Percentiles rank a stretch among this genome's conserved stretches.
phyloP scores from a whole-genome alignment of 2,797 vertebrate species.

The Selene dorsalis region DNA sequence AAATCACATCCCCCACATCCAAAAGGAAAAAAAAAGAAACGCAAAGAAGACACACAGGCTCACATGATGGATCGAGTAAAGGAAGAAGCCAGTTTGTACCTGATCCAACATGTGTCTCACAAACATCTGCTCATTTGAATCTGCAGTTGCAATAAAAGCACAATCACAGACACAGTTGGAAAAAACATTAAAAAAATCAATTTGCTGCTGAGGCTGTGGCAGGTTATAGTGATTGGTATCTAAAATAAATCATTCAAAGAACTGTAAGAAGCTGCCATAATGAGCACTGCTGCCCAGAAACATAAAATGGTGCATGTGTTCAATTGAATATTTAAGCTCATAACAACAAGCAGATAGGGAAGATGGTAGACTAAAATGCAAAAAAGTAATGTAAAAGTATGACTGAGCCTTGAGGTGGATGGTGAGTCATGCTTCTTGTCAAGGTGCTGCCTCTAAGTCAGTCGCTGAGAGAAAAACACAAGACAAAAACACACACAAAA shows the following conservation, averaged over 20 bases:
- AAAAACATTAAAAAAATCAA: background rate
- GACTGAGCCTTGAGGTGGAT: constrained; percentile 1
- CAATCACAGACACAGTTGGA: background rate
- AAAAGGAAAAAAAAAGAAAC: background rate
- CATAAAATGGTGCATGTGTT: background rate
- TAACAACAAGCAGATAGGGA: background rate
- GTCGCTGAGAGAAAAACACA: background rate
- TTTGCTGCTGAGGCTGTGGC: background rate
- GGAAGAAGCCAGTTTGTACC: background rate
- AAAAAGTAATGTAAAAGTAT: background rate
- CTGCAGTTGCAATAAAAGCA: background rate
- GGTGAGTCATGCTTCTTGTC: constrained; percentile 7
- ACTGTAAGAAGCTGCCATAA: background rate
- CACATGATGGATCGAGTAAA: background rate
- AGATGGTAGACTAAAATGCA: background rate
- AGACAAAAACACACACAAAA: too few species aligned
- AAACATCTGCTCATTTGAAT: constrained; percentile 11
- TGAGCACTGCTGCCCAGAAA: constrained; percentile 7
- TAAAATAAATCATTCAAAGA: constrained; percentile 2
- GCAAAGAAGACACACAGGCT: background rate
- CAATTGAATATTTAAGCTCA: background rate
- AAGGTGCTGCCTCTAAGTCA: background rate
- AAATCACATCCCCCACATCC: background rate
- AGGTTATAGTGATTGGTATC: background rate
- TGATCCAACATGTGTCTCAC: background rate